Percentiles rank a stretch among this genome's conserved stretches.
These are phyloP conservation scores for Leptopilina myrica DNA, from an alignment of 2,888 invertebrate species.

Conservation along the genomic window DNA sequence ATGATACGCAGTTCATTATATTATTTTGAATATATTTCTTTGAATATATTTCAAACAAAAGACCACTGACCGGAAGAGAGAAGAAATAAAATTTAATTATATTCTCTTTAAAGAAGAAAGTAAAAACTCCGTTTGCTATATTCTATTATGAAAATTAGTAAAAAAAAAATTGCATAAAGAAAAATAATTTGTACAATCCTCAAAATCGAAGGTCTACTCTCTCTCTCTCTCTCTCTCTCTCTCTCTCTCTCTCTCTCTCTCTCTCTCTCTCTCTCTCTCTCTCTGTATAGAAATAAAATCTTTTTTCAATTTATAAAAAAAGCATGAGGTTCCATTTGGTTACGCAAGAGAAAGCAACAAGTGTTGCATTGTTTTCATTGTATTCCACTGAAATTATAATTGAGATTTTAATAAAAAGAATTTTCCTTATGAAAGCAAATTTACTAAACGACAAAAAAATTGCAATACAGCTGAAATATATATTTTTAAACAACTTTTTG, in stretches of 20 bases:
- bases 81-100: too few species aligned
- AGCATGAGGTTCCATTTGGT: constrained; percentile 9
- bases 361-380: background rate
- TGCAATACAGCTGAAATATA: background rate
- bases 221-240: background rate
- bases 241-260: too few species aligned
- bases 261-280: too few species aligned
- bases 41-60: too few species aligned
- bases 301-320: constrained; percentile 3
- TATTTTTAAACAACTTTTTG: background rate
- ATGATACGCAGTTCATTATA: too few species aligned
- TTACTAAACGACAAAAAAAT: background rate
- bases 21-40: too few species aligned
- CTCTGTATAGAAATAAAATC: background rate
- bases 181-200: background rate
- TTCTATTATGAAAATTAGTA: background rate
- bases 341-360: constrained; percentile 12
- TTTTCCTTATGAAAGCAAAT: constrained; percentile 8
- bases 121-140: background rate
- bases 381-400: background rate
- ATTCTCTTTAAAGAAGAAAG: background rate
- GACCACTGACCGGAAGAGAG: too few species aligned
- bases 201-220: background rate
- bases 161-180: background rate
- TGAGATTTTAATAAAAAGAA: constrained; percentile 1